Conservation (phyloP, 1,140 invertebrate species). For the Drosophila asahinai region DNA sequence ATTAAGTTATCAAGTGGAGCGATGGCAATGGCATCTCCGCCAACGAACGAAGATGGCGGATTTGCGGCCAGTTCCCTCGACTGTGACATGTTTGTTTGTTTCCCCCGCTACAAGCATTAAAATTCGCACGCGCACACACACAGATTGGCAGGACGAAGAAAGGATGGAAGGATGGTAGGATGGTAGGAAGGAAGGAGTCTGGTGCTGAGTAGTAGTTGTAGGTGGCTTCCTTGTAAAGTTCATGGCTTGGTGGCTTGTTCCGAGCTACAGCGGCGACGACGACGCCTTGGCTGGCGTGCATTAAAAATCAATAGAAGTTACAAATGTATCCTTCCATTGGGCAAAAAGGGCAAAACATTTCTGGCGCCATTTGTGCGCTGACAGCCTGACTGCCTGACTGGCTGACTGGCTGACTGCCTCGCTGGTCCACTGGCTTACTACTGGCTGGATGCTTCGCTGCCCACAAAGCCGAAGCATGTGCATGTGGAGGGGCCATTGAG, state of each 20-base stretch:
- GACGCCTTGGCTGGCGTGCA: slow-evolving; percentile 62
- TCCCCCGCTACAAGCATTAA: slow-evolving; percentile 59
- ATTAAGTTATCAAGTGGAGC: slow-evolving; percentile 74
- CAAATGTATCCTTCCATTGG: slow-evolving; percentile 73
- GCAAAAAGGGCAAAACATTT: slow-evolving; percentile 52
- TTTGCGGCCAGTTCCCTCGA: slow-evolving; percentile 53
- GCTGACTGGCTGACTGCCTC: slow-evolving; percentile 31
- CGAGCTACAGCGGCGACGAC: slow-evolving; percentile 12
- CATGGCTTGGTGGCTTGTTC: slow-evolving; percentile 53
- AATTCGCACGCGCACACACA: slow-evolving; percentile 38
- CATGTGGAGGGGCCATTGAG: slow-evolving; percentile 10
- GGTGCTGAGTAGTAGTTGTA: slow-evolving; percentile 29
- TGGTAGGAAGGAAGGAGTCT: background rate
- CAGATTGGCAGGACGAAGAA: slow-evolving; percentile 8
- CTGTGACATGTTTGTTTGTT: slow-evolving; percentile 73
- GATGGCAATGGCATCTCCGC: slow-evolving; percentile 40
- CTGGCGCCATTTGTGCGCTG: slow-evolving; percentile 54
- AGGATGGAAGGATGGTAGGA: background rate
- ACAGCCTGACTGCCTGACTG: slow-evolving; percentile 40
- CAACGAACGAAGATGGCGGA: slow-evolving; percentile 59
- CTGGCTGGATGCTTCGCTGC: slow-evolving; percentile 25
- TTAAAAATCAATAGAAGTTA: slow-evolving; percentile 81
- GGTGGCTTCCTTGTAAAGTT: slow-evolving; percentile 45
- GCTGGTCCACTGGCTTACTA: slow-evolving; percentile 3
- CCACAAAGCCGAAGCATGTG: slow-evolving; percentile 6